phyloP scores from a whole-genome alignment of 2,888 invertebrate genomes.

The Pammene fasciana region DNA sequence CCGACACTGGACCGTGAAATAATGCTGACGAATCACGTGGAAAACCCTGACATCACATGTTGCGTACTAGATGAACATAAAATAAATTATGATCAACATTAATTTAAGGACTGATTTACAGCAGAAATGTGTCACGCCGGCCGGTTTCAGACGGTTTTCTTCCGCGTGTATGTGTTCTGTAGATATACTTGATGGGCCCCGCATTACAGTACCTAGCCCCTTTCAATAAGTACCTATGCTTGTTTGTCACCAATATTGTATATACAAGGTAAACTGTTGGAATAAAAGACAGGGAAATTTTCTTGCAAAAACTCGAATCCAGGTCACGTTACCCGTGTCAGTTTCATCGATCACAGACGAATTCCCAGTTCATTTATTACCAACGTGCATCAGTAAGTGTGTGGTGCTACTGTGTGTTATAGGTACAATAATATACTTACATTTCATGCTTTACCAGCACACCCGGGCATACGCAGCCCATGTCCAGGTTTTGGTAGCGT shows the following conservation, averaged over 20 bases:
- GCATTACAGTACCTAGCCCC: too few relatives aligned
- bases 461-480: too few relatives aligned
- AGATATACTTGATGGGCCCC: too few relatives aligned
- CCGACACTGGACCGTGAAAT: slow-evolving; percentile 33
- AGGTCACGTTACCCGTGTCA: neutral
- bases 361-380: neutral
- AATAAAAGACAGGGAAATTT: neutral
- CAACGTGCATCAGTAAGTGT: neutral
- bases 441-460: slow-evolving; percentile 67
- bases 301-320: neutral
- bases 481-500: too few relatives aligned
- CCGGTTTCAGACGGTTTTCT: too few relatives aligned
- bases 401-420: slow-evolving; percentile 54
- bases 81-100: slow-evolving; percentile 12
- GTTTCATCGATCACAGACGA: neutral
- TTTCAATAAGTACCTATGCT: too few relatives aligned
- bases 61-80: slow-evolving; percentile 50
- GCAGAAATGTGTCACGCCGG: too few relatives aligned
- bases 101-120: too few relatives aligned
- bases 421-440: slow-evolving; percentile 64
- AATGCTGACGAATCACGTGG: slow-evolving; percentile 27
- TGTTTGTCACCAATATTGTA: neutral
- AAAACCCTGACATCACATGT: slow-evolving; percentile 38
- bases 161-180: too few relatives aligned
- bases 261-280: neutral